Base-by-base conservation (phyloP, 2,113 vertebrate species). In the Penelope pileata region DNA sequence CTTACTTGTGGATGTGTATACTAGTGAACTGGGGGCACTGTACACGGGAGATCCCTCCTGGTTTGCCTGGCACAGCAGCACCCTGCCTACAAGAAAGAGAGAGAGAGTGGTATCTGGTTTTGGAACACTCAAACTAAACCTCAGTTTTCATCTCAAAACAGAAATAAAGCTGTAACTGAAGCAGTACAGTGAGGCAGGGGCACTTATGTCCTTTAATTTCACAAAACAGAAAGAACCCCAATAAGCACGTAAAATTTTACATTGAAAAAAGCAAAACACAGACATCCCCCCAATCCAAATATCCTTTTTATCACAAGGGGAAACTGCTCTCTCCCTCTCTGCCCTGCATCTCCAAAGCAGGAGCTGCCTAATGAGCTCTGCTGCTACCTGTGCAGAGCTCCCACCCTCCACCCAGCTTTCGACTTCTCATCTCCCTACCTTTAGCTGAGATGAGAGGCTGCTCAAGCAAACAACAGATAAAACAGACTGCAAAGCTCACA, bases 1-100 rank as follows among this genome's bases (percentile, higher is more conserved):
- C 98, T 98, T 98, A 98, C 98, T 98, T 98, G 98, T 98, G 89
- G 98, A 98, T 94, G 98, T 98, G 97, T 98, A 98, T 98, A 98
- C 98, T 98, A 98, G 98, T 97, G 98, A 98, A 97, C 98, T 98
- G 98, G 98, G 98, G 97, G 97, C 97, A 97, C 97, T 98, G 97
- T 98, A 98, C 97, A 98, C 97, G 97, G 98, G 98, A 94, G 98
- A 97, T 98, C 98, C 98, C 96, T 98, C 98, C 97, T 98, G 98
- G 97, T 98, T 98, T 96, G 98, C 97, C 97, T 98, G 98, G 97
- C 98, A 98, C 97, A 98, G 94, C 97, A 98, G 97, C 97, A 98
- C 98, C 97, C 98, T 98, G 97, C 98, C 98, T 98, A 97, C 95
- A 96, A 97, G 88, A 98, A 97, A 98, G 97, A 98, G 96, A 97